These are phyloP conservation scores for Odobenus rosmarus DNA, from an alignment of 2,113 vertebrate species.

Conservation along the genomic window DNA sequence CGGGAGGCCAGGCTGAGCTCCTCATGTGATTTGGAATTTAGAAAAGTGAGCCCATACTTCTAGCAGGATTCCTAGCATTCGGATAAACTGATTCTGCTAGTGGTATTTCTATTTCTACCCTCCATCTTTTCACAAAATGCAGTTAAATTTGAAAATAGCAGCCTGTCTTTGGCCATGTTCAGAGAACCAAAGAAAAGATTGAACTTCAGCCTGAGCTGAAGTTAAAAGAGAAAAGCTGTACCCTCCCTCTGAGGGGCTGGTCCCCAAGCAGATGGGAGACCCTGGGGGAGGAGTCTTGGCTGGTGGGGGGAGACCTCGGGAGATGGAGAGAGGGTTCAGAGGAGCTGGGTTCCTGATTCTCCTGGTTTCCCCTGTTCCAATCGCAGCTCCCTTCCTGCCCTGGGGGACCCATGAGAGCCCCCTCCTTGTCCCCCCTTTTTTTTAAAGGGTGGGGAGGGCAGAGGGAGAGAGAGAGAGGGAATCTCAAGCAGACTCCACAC, in stretches of 20 bases:
- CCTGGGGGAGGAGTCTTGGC: neutral
- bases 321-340: neutral
- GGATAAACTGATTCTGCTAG: neutral
- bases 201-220: neutral
- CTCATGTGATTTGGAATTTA: neutral
- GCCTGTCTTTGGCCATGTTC: neutral
- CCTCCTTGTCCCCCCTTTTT: neutral
- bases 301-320: no score
- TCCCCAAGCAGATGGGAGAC: neutral
- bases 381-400: neutral
- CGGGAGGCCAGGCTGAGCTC: neutral
- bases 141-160: neutral
- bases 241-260: neutral
- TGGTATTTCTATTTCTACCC: neutral
- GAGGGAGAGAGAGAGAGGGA: neutral
- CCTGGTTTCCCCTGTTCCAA: neutral
- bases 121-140: neutral
- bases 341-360: neutral
- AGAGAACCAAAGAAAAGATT: slow-evolving; percentile 9
- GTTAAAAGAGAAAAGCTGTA: neutral
- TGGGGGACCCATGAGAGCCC: neutral
- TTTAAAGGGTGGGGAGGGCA: neutral
- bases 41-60: neutral
- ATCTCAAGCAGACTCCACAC: neutral
- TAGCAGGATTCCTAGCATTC: neutral